Percentiles rank a stretch among this genome's conserved stretches.
phyloP scores from a whole-genome alignment of 1,140 invertebrate species.

The Oedothorax gibbosus region DNA sequence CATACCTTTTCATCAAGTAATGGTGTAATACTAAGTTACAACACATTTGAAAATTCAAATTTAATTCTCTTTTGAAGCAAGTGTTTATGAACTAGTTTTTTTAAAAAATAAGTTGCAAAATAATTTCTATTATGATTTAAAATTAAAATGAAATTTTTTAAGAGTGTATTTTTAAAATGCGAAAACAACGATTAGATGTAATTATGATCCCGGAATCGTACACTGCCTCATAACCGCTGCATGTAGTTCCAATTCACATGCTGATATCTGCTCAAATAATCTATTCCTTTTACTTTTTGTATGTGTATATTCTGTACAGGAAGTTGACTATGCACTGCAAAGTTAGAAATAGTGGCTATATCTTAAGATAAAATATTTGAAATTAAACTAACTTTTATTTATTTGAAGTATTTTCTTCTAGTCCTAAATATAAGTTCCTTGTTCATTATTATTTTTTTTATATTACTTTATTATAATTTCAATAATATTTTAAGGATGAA shows the following conservation, averaged over 20 bases:
- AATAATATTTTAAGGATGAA: too few species aligned
- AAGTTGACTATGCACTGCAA: background rate
- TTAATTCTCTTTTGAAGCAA: background rate
- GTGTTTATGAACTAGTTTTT: background rate
- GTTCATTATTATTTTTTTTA: too few species aligned
- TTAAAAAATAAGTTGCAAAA: background rate
- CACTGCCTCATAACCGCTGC: background rate
- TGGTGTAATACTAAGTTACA: too few species aligned
- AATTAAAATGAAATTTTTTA: background rate
- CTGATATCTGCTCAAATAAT: conserved; percentile 13
- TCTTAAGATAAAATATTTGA: background rate
- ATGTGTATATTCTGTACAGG: background rate
- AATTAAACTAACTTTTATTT: too few species aligned
- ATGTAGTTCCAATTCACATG: background rate
- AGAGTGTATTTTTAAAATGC: background rate
- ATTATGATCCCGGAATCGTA: background rate
- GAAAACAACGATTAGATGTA: background rate
- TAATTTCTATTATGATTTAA: background rate
- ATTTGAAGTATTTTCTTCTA: too few species aligned
- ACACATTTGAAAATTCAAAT: too few species aligned
- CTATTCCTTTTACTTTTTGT: background rate
- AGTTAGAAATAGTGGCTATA: background rate
- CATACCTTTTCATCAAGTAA: too few species aligned
- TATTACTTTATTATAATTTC: too few species aligned
- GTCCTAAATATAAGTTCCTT: too few species aligned